A percentile compares a stretch with the other conserved stretches of the same genome.
phyloP scores from a whole-genome alignment of 2,113 vertebrate genomes.

The Chloropsis hardwickii region DNA sequence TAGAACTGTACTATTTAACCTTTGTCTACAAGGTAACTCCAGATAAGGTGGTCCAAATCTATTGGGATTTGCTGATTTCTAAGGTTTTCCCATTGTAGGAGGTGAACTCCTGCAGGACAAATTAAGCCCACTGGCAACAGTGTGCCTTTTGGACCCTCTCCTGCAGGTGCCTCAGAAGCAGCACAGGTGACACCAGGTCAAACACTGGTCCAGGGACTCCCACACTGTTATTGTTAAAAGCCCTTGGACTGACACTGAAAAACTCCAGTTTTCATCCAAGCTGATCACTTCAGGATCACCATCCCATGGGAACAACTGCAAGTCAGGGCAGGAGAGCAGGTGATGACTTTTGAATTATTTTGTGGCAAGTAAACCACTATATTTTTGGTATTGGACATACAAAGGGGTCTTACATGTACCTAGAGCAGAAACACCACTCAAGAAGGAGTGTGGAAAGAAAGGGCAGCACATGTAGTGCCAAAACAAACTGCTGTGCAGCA shows the following conservation, averaged over 20 bases:
- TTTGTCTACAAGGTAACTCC: background rate
- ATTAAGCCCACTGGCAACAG: background rate
- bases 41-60: background rate
- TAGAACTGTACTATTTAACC: background rate
- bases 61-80: background rate
- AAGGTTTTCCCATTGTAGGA: background rate
- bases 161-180: background rate
- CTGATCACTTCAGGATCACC: background rate
- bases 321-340: background rate
- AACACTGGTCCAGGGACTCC: background rate
- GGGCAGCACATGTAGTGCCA: background rate
- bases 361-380: background rate
- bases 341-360: background rate
- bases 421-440: background rate
- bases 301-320: background rate
- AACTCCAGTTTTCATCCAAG: background rate
- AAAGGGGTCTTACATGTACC: background rate
- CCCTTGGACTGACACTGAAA: background rate
- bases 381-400: background rate
- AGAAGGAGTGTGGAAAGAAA: background rate
- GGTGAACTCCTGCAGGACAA: background rate
- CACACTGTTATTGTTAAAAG: background rate
- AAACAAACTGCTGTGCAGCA: background rate
- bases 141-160: background rate
- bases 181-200: background rate